A percentile compares a stretch with the other conserved stretches of the same genome.
phyloP scores from a whole-genome alignment of 1,140 invertebrate species.

The Ceratina australensis region DNA sequence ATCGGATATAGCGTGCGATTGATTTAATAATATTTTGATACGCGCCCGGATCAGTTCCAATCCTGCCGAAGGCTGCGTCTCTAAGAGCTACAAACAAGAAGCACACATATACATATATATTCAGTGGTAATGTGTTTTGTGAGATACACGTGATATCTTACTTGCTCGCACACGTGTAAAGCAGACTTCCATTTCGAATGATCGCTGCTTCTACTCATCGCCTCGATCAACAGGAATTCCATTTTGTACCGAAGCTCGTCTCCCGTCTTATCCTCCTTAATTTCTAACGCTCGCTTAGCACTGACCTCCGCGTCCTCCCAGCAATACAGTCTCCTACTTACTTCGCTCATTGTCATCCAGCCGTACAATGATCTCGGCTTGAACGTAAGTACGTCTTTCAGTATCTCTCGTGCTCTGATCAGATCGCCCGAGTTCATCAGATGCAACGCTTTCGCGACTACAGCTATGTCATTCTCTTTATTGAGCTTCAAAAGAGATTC shows the following conservation, averaged over 20 bases:
- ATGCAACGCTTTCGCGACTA: conserved; percentile 82
- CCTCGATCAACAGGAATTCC: conserved; percentile 69
- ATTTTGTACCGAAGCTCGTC: conserved; percentile 61
- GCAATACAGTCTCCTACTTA: conserved; percentile 81
- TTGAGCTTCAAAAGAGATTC: conserved; percentile 78
- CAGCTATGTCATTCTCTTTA: conserved; percentile 81
- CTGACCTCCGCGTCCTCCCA: conserved; percentile 81
- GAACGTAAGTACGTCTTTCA: conserved; percentile 70
- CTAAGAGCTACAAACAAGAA: conserved; percentile 4
- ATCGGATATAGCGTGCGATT: conserved; percentile 58
- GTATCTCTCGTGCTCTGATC: conserved; percentile 80
- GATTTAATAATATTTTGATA: conserved; percentile 66
- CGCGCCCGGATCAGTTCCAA: conserved; percentile 67
- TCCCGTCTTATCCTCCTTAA: conserved; percentile 62
- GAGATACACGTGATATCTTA: conserved; percentile 49
- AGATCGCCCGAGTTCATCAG: conserved; percentile 79
- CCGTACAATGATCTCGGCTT: conserved; percentile 73
- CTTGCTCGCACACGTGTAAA: conserved; percentile 71
- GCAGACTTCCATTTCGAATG: conserved; percentile 79
- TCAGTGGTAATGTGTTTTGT: no score
- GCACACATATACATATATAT: no score
- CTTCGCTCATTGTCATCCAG: conserved; percentile 78
- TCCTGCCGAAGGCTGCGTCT: conserved; percentile 59
- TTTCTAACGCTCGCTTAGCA: conserved; percentile 74
- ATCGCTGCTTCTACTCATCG: conserved; percentile 74